Percentiles rank a stretch among this genome's conserved stretches.
Evolutionary conservation across 2,113 vertebrate species (phyloP).

Genomic region (Agapornis roseicollis): DNA sequence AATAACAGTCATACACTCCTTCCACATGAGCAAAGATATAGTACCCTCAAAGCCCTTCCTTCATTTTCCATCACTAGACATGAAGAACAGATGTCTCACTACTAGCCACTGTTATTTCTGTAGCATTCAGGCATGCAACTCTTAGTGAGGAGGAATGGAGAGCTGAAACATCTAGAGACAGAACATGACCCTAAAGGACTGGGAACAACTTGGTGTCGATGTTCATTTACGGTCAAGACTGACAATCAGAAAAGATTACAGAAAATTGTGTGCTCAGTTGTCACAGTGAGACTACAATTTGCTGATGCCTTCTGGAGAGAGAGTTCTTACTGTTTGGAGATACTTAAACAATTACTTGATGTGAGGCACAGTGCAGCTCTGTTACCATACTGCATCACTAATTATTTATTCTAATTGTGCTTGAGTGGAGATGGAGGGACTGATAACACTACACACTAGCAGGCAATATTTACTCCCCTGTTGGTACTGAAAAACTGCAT

Average conservation of each 20-base stretch:
- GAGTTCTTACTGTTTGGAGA: conserved; percentile 1
- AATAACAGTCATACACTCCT: not conserved
- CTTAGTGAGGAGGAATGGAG: not conserved
- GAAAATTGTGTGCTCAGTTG: not conserved
- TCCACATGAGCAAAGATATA: not conserved
- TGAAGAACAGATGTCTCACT: not conserved
- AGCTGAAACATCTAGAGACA: not conserved
- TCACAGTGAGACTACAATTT: conserved; percentile 28
- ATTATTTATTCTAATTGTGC: conserved; percentile 22
- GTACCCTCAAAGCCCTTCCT: not conserved
- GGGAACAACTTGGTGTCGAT: not conserved
- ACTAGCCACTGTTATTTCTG: not conserved
- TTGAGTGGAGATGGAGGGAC: not conserved
- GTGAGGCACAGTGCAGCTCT: not conserved
- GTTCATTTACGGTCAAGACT: not conserved
- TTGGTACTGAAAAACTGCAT: not conserved
- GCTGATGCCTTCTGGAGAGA: not conserved
- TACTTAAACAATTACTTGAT: conserved; percentile 19
- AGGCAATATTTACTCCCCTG: not conserved
- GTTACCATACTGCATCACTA: not conserved
- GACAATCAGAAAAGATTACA: not conserved
- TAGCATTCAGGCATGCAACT: not conserved
- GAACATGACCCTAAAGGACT: not conserved
- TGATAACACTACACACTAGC: not conserved
- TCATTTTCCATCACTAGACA: not conserved